Conservation (phyloP, 2,113 vertebrate genomes). For the Morone saxatilis region DNA sequence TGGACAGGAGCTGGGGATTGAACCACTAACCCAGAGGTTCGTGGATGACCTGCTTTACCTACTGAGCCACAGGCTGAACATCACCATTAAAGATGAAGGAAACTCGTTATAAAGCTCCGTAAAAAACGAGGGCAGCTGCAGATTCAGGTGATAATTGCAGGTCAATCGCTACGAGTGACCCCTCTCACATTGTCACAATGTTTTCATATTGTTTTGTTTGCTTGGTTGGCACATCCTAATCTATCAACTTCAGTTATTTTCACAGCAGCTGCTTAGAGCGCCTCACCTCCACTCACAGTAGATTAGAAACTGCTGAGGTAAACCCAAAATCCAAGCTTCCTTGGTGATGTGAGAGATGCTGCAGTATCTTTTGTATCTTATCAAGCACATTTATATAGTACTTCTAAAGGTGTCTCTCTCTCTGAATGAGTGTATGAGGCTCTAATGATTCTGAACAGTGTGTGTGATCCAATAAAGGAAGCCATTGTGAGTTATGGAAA, state of each 20-base stretch:
- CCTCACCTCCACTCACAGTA: neutral
- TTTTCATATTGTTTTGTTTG: neutral
- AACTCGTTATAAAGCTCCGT: neutral
- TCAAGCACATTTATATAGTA: neutral
- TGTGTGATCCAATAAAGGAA: slow-evolving; percentile 14
- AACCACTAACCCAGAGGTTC: neutral
- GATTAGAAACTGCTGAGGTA: neutral
- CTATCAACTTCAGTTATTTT: too few species aligned
- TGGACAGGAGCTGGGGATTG: neutral
- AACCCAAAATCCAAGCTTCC: neutral
- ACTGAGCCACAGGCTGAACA: neutral
- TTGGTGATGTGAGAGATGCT: neutral
- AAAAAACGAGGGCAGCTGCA: too few species aligned
- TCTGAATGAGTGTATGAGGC: neutral
- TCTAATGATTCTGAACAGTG: neutral
- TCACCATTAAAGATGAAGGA: neutral
- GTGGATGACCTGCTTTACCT: neutral
- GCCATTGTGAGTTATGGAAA: slow-evolving; percentile 1
- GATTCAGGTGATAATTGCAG: too few species aligned
- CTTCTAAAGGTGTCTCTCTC: neutral
- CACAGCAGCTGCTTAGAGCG: neutral
- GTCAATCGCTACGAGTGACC: too few species aligned
- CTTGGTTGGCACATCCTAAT: neutral
- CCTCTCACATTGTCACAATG: neutral
- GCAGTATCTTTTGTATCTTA: neutral